Conservation (phyloP, 2,113 vertebrate genomes). For the Xenotilapia caudafasciata region DNA sequence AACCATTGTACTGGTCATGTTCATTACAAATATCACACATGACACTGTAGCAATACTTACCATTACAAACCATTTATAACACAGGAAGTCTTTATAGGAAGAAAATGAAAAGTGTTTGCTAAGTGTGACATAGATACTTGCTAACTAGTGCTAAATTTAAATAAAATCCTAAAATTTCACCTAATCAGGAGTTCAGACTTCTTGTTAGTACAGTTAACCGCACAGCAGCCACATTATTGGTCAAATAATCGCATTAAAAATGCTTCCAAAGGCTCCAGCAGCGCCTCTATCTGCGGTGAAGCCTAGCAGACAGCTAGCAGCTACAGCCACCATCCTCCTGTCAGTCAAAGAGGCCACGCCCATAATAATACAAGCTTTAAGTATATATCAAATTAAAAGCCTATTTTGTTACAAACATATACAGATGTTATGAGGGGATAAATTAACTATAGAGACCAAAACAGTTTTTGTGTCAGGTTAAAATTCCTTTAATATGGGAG, state of each 20-base stretch:
- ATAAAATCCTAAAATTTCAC: neutral
- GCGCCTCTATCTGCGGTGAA: rapidly evolving
- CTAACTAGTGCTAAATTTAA: neutral
- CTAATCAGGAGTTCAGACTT: neutral
- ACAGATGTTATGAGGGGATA: neutral
- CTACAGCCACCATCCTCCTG: neutral
- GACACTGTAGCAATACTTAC: neutral
- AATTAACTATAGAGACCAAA: neutral
- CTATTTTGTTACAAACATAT: neutral
- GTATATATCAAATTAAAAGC: neutral
- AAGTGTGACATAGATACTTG: neutral
- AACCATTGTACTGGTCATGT: neutral
- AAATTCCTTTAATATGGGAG: neutral
- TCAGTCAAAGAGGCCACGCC: neutral
- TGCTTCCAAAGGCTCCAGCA: neutral
- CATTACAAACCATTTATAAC: neutral
- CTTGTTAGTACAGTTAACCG: neutral
- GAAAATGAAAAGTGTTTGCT: neutral
- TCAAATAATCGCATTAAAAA: neutral
- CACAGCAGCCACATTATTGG: neutral
- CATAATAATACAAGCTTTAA: neutral
- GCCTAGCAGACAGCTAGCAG: neutral
- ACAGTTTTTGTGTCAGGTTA: neutral
- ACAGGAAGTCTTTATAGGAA: neutral
- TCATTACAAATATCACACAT: neutral